Evolutionary conservation across 2,888 invertebrate genomes (phyloP).

Genomic region (Notocelia uddmanniana): DNA sequence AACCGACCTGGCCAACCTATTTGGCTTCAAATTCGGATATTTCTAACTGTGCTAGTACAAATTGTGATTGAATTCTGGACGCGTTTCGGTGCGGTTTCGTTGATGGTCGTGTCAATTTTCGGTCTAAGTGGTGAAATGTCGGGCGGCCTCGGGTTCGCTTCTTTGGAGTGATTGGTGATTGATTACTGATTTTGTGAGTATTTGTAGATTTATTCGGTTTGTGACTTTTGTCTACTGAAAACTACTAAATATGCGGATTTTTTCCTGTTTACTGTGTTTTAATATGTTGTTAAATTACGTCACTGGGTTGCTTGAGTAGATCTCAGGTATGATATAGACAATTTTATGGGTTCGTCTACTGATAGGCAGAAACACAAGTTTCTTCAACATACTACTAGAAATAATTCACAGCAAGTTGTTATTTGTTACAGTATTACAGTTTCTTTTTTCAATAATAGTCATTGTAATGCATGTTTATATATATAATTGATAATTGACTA

Average conservation of each 20-base stretch:
- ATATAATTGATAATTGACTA: constrained; percentile 13
- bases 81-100: constrained; percentile 27
- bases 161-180: neutral
- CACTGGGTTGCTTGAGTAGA: constrained; percentile 17
- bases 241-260: constrained; percentile 1
- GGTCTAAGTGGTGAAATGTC: constrained; percentile 31
- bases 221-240: constrained; percentile 13
- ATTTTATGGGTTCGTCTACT: constrained; percentile 1
- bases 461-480: constrained; percentile 28
- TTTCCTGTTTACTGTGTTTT: constrained; percentile 18
- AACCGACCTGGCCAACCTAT: constrained; percentile 61
- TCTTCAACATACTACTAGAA: constrained; percentile 35
- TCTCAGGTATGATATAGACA: constrained; percentile 5
- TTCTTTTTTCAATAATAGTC: constrained; percentile 25
- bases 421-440: constrained; percentile 37
- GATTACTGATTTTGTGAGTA: constrained; percentile 2
- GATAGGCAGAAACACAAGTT: constrained; percentile 13
- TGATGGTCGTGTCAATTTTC: constrained; percentile 41
- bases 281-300: constrained; percentile 9
- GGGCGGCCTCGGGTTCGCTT: neutral
- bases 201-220: constrained; percentile 6
- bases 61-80: constrained; percentile 35
- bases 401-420: constrained; percentile 31
- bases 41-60: constrained; percentile 56
- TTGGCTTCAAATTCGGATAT: constrained; percentile 74